Evolutionary conservation across 2,888 invertebrate species (phyloP).

Genomic region (Ochlodes sylvanus): DNA sequence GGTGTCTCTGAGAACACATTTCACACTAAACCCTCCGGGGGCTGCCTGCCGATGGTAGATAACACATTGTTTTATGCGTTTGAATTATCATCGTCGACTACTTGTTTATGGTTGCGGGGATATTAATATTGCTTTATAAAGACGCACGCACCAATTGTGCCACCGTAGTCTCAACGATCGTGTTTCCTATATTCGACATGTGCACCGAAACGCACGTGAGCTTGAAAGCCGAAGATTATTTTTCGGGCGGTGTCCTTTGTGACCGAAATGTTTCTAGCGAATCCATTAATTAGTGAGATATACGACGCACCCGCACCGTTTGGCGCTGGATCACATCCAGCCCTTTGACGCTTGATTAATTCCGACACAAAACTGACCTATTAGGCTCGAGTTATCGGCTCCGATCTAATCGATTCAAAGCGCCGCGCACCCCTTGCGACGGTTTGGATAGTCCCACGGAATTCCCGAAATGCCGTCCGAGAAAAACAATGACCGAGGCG

Average conservation of each 20-base stretch:
- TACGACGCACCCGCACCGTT: conserved; percentile 75
- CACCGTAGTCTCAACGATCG: conserved; percentile 9
- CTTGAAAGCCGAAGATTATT: conserved; percentile 39
- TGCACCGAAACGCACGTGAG: conserved; percentile 27
- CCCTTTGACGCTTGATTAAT: conserved; percentile 83
- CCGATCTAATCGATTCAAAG: conserved; percentile 81
- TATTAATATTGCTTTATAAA: conserved; percentile 81
- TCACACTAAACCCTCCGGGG: conserved; percentile 80
- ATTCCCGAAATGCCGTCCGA: conserved; percentile 71
- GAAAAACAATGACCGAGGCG: conserved; percentile 80
- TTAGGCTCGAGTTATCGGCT: conserved; percentile 72
- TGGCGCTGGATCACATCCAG: conserved; percentile 74
- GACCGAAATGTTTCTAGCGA: conserved; percentile 75
- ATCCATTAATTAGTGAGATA: conserved; percentile 83
- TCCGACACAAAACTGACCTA: conserved; percentile 82
- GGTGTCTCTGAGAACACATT: conserved; percentile 83
- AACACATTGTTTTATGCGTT: conserved; percentile 81
- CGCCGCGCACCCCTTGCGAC: conserved; percentile 77
- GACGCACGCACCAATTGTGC: conserved; percentile 64
- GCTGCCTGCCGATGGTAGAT: conserved; percentile 76
- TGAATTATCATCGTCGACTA: conserved; percentile 78
- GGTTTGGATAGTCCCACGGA: conserved; percentile 67
- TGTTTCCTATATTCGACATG: conserved; percentile 27
- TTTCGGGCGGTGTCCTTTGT: conserved; percentile 76
- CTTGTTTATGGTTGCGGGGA: conserved; percentile 75